phyloP scores from a whole-genome alignment of 2,797 vertebrate species.

The Hipposideros larvatus region DNA sequence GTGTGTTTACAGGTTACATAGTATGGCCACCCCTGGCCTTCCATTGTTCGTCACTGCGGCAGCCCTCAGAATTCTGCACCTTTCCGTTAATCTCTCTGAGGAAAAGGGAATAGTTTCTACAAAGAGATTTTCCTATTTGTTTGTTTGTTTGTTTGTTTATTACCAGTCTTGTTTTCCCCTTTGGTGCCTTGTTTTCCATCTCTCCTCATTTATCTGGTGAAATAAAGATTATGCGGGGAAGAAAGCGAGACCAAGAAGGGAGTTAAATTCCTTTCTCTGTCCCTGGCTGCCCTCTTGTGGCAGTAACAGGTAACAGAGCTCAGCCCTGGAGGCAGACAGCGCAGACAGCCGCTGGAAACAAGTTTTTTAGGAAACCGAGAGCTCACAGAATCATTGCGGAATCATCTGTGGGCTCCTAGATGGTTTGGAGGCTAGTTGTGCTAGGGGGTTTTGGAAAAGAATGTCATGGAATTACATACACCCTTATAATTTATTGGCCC shows the following conservation, averaged over 20 bases:
- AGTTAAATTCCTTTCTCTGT: background rate
- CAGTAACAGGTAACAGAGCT: fast-evolving
- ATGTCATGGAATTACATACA: background rate
- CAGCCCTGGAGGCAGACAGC: background rate
- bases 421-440: background rate
- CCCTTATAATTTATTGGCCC: background rate
- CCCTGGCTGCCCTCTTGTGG: slow-evolving; percentile 65
- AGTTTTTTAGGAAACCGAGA: background rate
- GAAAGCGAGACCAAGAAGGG: background rate
- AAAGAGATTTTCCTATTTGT: background rate
- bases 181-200: background rate
- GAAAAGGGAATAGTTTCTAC: background rate
- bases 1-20: too few species aligned
- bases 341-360: fast-evolving
- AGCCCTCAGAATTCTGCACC: background rate
- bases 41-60: background rate
- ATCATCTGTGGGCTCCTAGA: background rate
- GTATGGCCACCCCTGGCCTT: background rate
- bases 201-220: background rate
- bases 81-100: background rate
- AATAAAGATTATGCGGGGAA: background rate
- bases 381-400: background rate
- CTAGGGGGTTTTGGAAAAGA: background rate
- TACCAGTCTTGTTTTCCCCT: background rate
- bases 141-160: background rate